Conservation (phyloP, 2,888 invertebrate genomes). For the Octonoba sinensis region DNA sequence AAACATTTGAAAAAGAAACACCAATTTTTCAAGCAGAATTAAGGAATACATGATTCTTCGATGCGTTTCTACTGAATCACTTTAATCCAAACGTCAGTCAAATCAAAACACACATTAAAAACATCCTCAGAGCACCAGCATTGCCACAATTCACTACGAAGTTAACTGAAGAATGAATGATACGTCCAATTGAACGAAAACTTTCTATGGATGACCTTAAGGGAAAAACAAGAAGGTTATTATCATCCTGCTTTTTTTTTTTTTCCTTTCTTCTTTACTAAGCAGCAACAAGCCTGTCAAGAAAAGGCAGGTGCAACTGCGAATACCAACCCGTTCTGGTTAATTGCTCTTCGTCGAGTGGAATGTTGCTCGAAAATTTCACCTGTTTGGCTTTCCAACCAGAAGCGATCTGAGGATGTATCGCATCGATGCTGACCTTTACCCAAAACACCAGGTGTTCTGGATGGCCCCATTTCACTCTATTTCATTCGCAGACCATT, state of each 20-base stretch:
- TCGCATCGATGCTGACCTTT: constrained; percentile 40
- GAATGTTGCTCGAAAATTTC: constrained; percentile 53
- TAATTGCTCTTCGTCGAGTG: constrained; percentile 45
- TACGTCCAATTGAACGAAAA: not conserved
- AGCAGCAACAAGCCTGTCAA: constrained; percentile 3
- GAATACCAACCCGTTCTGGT: constrained; percentile 58
- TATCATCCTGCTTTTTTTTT: too few species aligned
- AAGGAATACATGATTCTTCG: too few species aligned
- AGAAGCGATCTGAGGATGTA: constrained; percentile 18
- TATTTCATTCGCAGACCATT: constrained; percentile 33
- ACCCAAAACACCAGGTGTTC: constrained; percentile 50
- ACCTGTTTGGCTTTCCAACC: constrained; percentile 48
- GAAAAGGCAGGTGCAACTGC: constrained; percentile 49
- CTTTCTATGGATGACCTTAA: not conserved
- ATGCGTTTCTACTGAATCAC: too few species aligned
- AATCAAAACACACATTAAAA: too few species aligned
- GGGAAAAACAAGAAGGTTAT: not conserved
- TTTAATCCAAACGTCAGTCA: too few species aligned
- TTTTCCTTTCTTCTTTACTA: too few species aligned
- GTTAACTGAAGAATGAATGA: not conserved
- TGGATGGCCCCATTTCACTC: constrained; percentile 23
- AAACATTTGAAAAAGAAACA: too few species aligned
- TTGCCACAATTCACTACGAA: too few species aligned
- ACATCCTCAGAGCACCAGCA: too few species aligned
- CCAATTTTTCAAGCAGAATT: too few species aligned